These are phyloP conservation scores for Eledona agricola DNA, from an alignment of 2,888 invertebrate species.

Conservation along the genomic window DNA sequence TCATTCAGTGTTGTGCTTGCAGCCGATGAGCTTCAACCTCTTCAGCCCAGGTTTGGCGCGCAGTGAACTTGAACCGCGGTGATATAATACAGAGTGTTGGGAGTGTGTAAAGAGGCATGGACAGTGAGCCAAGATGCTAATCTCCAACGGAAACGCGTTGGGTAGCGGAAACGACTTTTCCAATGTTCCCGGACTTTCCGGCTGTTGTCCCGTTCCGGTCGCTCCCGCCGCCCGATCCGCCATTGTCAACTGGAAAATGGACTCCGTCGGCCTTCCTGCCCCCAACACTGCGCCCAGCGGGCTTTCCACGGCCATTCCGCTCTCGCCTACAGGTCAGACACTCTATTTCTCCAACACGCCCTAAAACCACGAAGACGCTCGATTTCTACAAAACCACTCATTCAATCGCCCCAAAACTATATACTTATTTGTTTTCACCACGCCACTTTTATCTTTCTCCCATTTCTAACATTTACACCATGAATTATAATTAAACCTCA, in stretches of 20 bases:
- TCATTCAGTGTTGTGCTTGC: slow-evolving; percentile 64
- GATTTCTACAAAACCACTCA: background rate
- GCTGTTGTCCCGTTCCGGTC: slow-evolving; percentile 65
- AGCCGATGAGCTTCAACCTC: slow-evolving; percentile 59
- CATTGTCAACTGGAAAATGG: slow-evolving; percentile 69
- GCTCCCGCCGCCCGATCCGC: slow-evolving; percentile 63
- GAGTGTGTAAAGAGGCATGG: slow-evolving; percentile 21
- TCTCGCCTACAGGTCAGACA: slow-evolving; percentile 68
- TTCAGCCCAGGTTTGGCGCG: slow-evolving; percentile 37
- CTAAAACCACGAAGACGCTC: no score
- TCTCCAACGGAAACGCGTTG: slow-evolving; percentile 71
- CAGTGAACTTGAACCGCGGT: slow-evolving; percentile 32
- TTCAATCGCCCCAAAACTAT: background rate
- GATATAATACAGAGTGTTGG: slow-evolving; percentile 9
- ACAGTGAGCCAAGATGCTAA: slow-evolving; percentile 65
- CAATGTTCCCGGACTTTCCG: slow-evolving; percentile 60
- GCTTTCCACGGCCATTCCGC: slow-evolving; percentile 64
- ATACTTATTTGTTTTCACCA: no score
- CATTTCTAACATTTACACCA: no score
- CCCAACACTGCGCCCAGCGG: slow-evolving; percentile 66
- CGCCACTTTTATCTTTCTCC: no score
- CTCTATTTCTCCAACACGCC: slow-evolving; percentile 10
- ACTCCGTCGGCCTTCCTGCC: slow-evolving; percentile 66
- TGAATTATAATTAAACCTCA: no score
- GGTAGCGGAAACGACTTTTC: slow-evolving; percentile 64